A percentile compares a stretch with the other conserved stretches of the same genome.
These are phyloP conservation scores for Pimpla rufipes DNA, from an alignment of 2,888 invertebrate genomes.

Conservation along the genomic window DNA sequence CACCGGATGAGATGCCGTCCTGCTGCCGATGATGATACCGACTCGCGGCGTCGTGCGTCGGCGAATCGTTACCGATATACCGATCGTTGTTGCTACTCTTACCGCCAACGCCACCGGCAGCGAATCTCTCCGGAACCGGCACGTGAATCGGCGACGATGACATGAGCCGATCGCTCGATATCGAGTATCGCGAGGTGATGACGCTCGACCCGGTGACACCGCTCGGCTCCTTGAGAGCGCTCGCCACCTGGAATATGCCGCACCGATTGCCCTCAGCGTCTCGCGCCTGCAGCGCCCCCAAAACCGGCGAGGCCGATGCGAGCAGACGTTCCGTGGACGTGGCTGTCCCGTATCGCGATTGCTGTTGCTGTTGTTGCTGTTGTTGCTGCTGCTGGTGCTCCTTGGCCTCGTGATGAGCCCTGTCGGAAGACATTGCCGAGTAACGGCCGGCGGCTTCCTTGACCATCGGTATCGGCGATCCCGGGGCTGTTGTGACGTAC, in stretches of 20 bases:
- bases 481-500: conserved; percentile 79
- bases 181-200: conserved; percentile 73
- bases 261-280: conserved; percentile 69
- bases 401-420: conserved; percentile 77
- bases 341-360: conserved; percentile 75
- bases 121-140: conserved; percentile 82
- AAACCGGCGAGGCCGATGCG: conserved; percentile 83
- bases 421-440: conserved; percentile 84
- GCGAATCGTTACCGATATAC: conserved; percentile 74
- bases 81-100: conserved; percentile 75
- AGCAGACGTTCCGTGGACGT: conserved; percentile 78
- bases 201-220: conserved; percentile 45
- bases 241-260: conserved; percentile 66
- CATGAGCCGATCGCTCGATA: conserved; percentile 80
- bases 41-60: conserved; percentile 71
- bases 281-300: conserved; percentile 75
- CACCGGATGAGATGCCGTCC: conserved; percentile 72
- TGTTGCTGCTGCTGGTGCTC: conserved; percentile 80
- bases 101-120: conserved; percentile 66
- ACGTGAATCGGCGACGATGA: conserved; percentile 83
- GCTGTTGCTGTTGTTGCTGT: conserved; percentile 79
- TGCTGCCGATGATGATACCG: conserved; percentile 75
- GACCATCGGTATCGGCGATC: conserved; percentile 79
- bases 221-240: conserved; percentile 75
- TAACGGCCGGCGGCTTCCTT: conserved; percentile 68